Evolutionary conservation across 2,888 invertebrate genomes (phyloP).

Genomic region (Doris montereyensis): DNA sequence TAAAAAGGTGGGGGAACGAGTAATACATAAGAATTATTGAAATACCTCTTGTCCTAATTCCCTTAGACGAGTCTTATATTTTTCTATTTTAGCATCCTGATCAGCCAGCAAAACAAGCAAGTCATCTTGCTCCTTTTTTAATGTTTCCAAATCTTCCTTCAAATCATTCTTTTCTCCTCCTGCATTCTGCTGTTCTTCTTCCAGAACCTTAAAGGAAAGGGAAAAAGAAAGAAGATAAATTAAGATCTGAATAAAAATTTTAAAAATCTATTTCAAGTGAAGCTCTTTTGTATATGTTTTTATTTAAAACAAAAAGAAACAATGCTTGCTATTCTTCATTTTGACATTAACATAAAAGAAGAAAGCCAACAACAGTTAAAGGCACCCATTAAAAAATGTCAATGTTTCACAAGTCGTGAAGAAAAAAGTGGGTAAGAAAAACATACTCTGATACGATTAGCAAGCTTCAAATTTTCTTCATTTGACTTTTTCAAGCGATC

Average conservation of each 20-base stretch:
- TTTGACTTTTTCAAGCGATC: conserved; percentile 63
- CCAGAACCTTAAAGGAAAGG: conserved; percentile 52
- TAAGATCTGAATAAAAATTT: neutral
- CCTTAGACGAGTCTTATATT: conserved; percentile 77
- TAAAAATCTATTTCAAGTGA: neutral
- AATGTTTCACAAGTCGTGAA: too few relatives aligned
- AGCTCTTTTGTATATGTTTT: neutral
- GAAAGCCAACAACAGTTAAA: too few relatives aligned
- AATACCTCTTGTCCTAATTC: conserved; percentile 73
- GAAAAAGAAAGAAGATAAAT: neutral
- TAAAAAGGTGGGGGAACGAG: too few relatives aligned
- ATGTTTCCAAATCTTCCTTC: conserved; percentile 68
- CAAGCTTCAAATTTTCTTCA: conserved; percentile 63
- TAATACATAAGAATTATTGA: too few relatives aligned
- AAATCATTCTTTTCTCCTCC: conserved; percentile 48
- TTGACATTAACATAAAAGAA: neutral
- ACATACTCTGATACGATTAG: conserved; percentile 61
- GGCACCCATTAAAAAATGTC: too few relatives aligned
- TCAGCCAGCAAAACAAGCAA: conserved; percentile 90
- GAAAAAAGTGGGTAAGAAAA: too few relatives aligned
- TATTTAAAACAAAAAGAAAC: neutral
- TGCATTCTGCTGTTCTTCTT: conserved; percentile 62
- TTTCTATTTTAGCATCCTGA: conserved; percentile 83
- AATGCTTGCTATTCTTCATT: too few relatives aligned
- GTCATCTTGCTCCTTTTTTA: conserved; percentile 94